Conservation (phyloP, 2,113 vertebrate species). For the Cettia cetti region DNA sequence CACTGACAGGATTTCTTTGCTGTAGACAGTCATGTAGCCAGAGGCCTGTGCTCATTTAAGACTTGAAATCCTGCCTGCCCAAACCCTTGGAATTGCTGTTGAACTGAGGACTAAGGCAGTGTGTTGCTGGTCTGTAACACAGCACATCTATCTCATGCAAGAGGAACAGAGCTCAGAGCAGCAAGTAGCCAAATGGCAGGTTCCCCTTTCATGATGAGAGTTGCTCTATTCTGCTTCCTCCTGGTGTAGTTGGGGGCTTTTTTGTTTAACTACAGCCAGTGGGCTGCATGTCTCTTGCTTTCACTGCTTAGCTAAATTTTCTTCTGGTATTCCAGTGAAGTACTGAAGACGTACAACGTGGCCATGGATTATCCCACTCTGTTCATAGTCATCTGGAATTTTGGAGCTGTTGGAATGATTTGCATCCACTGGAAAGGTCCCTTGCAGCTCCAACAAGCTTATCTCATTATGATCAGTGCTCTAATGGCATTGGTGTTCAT, state of each 20-base stretch:
- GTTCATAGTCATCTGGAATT: constrained; percentile 92
- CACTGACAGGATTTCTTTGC: neutral
- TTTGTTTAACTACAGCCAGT: neutral
- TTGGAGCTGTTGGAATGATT: constrained; percentile 95
- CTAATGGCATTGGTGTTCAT: constrained; percentile 98
- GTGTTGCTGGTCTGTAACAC: neutral
- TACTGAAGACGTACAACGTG: constrained; percentile 93
- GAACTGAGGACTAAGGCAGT: neutral
- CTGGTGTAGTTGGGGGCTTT: neutral
- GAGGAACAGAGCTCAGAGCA: neutral
- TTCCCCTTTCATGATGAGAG: neutral
- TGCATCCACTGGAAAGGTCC: constrained; percentile 98
- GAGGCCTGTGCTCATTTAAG: neutral
- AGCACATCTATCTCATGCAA: neutral
- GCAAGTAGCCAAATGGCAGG: neutral
- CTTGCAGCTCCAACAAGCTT: constrained; percentile 91
- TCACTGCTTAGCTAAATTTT: neutral
- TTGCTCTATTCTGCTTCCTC: neutral
- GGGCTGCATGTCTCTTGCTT: neutral
- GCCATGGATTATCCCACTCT: constrained; percentile 95
- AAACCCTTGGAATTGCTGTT: neutral
- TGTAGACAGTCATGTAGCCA: neutral
- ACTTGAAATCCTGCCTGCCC: neutral
- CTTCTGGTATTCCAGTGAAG: constrained; percentile 77
- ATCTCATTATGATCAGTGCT: constrained; percentile 97